Evolutionary conservation across 2,888 invertebrate genomes (phyloP).

Genomic region (Hyles lineata): DNA sequence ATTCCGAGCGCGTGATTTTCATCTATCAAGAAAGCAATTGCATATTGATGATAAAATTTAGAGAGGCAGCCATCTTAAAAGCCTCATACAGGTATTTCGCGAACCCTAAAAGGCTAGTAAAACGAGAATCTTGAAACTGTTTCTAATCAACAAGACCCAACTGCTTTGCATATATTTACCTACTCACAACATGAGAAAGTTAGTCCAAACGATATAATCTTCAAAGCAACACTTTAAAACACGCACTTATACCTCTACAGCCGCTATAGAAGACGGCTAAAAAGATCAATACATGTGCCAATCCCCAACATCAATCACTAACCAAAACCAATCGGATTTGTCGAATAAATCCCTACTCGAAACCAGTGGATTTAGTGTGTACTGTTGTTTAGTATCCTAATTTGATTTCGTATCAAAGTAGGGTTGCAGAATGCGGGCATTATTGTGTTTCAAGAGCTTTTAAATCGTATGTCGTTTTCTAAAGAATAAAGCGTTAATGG

Average conservation of each 20-base stretch:
- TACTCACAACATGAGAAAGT: no score
- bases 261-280: not conserved
- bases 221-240: not conserved
- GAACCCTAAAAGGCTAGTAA: no score
- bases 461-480: not conserved
- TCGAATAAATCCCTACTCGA: conserved; percentile 37
- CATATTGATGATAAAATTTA: no score
- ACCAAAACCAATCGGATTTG: conserved; percentile 49
- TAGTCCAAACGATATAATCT: not conserved
- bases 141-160: no score
- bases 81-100: no score
- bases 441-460: conserved; percentile 15
- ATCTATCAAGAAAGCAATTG: no score
- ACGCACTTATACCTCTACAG: no score
- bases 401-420: conserved; percentile 51
- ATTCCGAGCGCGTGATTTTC: no score
- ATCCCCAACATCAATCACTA: conserved; percentile 46
- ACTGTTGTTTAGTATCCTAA: conserved; percentile 43
- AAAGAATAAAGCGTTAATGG: not conserved
- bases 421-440: conserved; percentile 51
- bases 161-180: no score
- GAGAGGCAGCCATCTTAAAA: no score
- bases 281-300: not conserved
- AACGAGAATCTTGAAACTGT: no score
- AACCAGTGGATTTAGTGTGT: conserved; percentile 36